Evolutionary conservation across 2,888 invertebrate species (phyloP).

Genomic region (Tetheella fluctuosa): DNA sequence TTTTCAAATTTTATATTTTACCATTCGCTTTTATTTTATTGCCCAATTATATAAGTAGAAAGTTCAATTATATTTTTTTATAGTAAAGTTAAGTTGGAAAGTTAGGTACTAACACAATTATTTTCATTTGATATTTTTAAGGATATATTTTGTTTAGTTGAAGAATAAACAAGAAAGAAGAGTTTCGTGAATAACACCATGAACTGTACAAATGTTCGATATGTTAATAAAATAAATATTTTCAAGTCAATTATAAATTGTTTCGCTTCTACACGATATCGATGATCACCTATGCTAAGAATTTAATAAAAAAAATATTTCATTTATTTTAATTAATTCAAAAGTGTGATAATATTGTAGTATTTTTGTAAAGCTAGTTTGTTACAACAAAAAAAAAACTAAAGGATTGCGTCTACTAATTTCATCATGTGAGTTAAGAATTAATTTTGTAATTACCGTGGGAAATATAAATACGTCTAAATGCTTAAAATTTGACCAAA

Average conservation of each 20-base stretch:
- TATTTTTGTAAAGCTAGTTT: no score
- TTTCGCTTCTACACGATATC: not conserved
- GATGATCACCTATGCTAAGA: not conserved
- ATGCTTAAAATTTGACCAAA: slow-evolving; percentile 10
- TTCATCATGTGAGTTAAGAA: not conserved
- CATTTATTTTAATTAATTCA: no score
- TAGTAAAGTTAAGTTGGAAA: not conserved
- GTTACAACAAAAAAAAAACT: not conserved
- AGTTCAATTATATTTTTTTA: not conserved
- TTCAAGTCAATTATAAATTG: not conserved
- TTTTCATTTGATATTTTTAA: no score
- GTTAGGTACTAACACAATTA: no score
- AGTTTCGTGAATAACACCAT: no score
- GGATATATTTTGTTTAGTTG: no score
- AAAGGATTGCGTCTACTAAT: not conserved
- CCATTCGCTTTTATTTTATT: not conserved
- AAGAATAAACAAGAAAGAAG: no score
- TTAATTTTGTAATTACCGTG: not conserved
- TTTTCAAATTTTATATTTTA: slow-evolving; percentile 33
- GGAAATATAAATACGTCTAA: not conserved
- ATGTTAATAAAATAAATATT: not conserved
- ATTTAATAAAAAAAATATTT: no score
- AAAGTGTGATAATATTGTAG: no score
- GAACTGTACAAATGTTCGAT: no score
- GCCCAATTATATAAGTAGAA: not conserved